These are phyloP conservation scores for Atta cephalotes DNA, from an alignment of 1,140 invertebrate species.

Conservation along the genomic window DNA sequence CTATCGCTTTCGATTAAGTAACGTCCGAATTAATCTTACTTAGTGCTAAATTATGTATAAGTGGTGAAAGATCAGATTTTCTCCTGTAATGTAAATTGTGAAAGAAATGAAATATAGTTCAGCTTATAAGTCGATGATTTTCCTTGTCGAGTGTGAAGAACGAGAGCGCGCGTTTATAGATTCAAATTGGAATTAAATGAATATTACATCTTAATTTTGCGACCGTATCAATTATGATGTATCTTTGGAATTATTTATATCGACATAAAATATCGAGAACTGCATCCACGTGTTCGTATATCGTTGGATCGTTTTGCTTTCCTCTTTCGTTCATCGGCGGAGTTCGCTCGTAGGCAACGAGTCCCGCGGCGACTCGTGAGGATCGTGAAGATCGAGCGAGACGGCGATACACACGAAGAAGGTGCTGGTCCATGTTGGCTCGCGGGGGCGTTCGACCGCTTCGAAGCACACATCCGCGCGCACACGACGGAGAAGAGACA, in stretches of 20 bases:
- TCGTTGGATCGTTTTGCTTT: conserved; percentile 42
- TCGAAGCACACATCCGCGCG: conserved; percentile 72
- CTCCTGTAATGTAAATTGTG: not conserved
- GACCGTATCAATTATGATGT: not conserved
- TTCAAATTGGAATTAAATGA: conserved; percentile 25
- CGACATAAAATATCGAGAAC: not conserved
- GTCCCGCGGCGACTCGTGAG: conserved; percentile 79
- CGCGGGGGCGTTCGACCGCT: conserved; percentile 79
- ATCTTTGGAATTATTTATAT: conserved; percentile 26
- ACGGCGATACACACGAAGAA: conserved; percentile 72
- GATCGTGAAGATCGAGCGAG: conserved; percentile 79
- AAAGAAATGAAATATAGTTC: not conserved
- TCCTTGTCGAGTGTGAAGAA: not conserved
- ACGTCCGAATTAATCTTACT: conserved; percentile 19
- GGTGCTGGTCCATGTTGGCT: conserved; percentile 74
- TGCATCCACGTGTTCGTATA: not conserved
- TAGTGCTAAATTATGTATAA: not conserved
- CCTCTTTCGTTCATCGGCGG: conserved; percentile 65
- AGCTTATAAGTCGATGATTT: not conserved
- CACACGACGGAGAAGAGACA: conserved; percentile 47
- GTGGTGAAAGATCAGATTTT: not conserved
- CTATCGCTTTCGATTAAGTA: conserved; percentile 9
- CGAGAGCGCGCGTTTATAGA: not conserved
- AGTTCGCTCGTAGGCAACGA: conserved; percentile 72
- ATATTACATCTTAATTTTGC: not conserved